These are phyloP conservation scores for Amphilophus citrinellus DNA, from an alignment of 2,113 vertebrate species.

Conservation along the genomic window DNA sequence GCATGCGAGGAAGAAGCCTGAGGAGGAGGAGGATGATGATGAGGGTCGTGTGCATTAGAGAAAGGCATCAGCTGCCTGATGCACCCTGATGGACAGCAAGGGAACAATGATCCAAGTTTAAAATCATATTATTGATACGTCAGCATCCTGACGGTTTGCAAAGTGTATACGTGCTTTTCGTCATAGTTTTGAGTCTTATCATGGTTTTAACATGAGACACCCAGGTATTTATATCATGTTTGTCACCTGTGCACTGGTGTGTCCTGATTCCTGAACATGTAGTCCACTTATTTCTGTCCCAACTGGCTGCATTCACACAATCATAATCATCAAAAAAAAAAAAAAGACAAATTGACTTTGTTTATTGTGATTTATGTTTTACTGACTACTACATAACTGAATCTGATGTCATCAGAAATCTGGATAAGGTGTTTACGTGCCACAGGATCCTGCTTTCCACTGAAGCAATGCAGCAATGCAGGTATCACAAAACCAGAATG, in stretches of 20 bases:
- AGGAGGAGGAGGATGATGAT: neutral
- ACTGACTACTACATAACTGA: neutral
- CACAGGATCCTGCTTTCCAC: slow-evolving; percentile 1
- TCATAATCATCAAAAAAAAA: neutral
- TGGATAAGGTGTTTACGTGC: neutral
- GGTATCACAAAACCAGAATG: neutral
- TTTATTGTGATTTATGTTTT: neutral
- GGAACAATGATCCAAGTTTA: slow-evolving; percentile 66
- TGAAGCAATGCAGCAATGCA: neutral
- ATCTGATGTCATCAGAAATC: neutral
- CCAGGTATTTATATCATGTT: neutral
- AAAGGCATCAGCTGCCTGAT: slow-evolving; percentile 43
- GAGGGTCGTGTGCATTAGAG: neutral
- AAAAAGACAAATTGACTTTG: neutral
- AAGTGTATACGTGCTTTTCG: neutral
- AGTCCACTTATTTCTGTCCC: neutral
- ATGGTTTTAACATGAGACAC: neutral
- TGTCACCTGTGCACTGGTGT: neutral
- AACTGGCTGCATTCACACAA: neutral
- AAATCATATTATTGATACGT: slow-evolving; percentile 59
- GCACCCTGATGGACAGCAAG: slow-evolving; percentile 36
- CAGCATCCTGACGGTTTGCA: slow-evolving; percentile 38
- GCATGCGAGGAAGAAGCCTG: neutral
- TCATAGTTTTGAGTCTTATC: neutral
- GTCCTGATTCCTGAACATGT: neutral